Evolutionary conservation across 92 coral and sea anemone species (phyloP), one percentile per base, ranked within the genome.

Genomic region (Paramuricea clavata): DNA sequence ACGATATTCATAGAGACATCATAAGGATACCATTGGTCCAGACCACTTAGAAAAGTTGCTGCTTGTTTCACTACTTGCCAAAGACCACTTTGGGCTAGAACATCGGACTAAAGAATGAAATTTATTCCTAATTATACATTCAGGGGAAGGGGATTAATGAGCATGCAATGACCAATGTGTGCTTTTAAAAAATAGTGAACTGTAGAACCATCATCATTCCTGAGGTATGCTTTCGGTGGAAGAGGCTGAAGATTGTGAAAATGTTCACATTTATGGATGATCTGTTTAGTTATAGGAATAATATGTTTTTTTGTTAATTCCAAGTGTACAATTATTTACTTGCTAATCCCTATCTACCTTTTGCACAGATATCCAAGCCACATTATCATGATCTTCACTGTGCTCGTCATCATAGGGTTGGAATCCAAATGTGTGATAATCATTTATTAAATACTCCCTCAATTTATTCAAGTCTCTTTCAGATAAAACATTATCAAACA

Each of bases 1-100:
- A 94, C 93, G 28, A 95, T 92, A 57, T 95, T 95, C 98, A 95
- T 95, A 10, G 98, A 94, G 15, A 94, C 98, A 70, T 95, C 98
- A 81, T 95, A 95, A 1, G 98, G 98, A 69, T 87, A 92, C 98
- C 98, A 95, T 32, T 87, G 82, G 54, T 94, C 86, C 23, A 79
- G 34, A 19, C 93, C 94, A 74, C 98, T 95, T 41, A 95, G 68
- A 65, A 86, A 95, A 12, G 90, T 88, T 1, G 92, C 95, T 80
- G 91, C 82, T 49, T 87, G 84, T 62, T 94, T 92, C n/a, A 95
- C 93, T 7, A 87, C 84, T 64, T 89, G 87, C 98, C 98, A 95
- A 31, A 95, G 71, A 16, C 93, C 93, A 39, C 97, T 95, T 87
- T 81, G 94, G 2, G 91, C 86, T 69, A 95, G 92, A 41, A 86